Evolutionary conservation across 2,888 invertebrate species (phyloP), one percentile per base, ranked within the genome.

Genomic region (Acrobasis suavella): DNA sequence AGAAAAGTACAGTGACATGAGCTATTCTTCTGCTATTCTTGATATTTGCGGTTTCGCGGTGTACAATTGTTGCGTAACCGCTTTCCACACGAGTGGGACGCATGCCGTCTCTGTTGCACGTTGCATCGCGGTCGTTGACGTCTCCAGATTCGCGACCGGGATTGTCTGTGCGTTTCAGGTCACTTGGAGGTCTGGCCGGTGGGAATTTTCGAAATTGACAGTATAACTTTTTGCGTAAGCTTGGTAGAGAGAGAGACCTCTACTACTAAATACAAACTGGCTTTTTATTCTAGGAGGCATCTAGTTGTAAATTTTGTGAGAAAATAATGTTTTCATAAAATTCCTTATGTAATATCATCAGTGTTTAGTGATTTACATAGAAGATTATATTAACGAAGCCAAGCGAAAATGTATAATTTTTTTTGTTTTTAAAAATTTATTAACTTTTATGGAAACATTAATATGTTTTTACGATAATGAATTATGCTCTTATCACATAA

Each of bases 41-140:
- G 6, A 14, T 46, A 46, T 46, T 46, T 46, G n/a, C n/a, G 46
- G 14, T 46, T 46, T 46, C 90, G 86, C 89, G 64, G 85, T 83
- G 81, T 78, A 76, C 81, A 77, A 76, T 78, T 81, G 86, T 91
- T 90, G 87, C 90, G 87, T 91, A 90, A 90, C 89, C 85, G 89
- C 90, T 90, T 90, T 89, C 89, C 89, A 89, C 89, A 80, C 76
- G 89, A 88, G 85, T 80, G 86, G 76, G 77, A 77, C 75, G 83
- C 81, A 77, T 78, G 82, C 78, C 77, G 75, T 85, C 87, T 80
- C 86, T 72, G 83, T 83, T 84, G 77, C 86, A 76, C 85, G 83
- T 37, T 16, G 50, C 55, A 38, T 38, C 37, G 85, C 86, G 91
- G 91, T 89, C 91, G 82, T 83, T 86, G 89, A 91, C 91, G 79